A percentile compares a stretch with the other conserved stretches of the same genome.
phyloP scores from a whole-genome alignment of 2,888 invertebrate genomes.

The Scaptomyza cyrtandrae region DNA sequence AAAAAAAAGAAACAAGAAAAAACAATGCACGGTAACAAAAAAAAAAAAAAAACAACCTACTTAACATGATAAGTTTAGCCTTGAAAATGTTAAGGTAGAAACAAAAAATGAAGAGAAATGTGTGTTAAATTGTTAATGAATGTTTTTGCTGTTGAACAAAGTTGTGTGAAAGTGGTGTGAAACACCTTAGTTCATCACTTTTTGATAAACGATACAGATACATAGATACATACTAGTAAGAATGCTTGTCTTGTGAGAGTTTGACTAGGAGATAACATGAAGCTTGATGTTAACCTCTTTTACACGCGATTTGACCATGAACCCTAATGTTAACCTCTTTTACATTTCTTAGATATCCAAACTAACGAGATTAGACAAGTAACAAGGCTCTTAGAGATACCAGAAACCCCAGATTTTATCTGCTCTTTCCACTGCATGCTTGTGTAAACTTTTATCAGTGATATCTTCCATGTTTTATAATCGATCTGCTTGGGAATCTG shows the following conservation, averaged over 20 bases:
- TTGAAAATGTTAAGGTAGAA: background rate
- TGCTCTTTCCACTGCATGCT: too few species aligned
- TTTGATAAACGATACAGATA: conserved; percentile 4
- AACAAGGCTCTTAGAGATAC: too few species aligned
- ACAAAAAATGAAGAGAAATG: background rate
- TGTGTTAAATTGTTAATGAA: background rate
- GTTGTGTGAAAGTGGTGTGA: background rate
- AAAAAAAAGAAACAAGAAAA: background rate
- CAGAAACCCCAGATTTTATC: too few species aligned
- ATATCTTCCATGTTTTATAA: background rate
- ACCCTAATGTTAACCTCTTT: too few species aligned
- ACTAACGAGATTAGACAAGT: background rate
- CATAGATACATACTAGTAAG: too few species aligned
- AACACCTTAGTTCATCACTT: background rate
- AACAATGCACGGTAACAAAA: background rate
- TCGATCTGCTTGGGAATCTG: background rate
- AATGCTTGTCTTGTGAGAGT: background rate
- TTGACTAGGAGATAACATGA: too few species aligned
- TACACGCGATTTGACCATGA: too few species aligned
- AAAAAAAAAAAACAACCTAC: background rate
- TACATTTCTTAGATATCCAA: background rate
- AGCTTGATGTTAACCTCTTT: too few species aligned
- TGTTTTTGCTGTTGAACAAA: background rate
- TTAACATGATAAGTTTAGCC: background rate
- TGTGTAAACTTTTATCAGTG: background rate